These are phyloP conservation scores for Pogonomyrmex californicus DNA, from an alignment of 1,140 invertebrate species.

Conservation along the genomic window DNA sequence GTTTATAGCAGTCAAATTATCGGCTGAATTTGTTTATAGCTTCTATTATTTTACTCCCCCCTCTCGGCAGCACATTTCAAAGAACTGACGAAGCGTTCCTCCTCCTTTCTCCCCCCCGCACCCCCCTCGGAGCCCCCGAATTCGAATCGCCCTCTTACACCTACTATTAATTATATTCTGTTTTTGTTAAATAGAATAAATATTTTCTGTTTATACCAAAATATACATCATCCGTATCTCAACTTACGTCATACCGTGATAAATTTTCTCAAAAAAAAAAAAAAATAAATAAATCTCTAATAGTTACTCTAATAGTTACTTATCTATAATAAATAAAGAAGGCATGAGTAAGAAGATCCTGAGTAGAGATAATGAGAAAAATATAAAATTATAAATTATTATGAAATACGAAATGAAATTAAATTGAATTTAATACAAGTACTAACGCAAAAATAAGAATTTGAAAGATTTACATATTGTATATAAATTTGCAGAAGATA, in stretches of 20 bases:
- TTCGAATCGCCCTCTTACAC: too few relatives aligned
- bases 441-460: background rate
- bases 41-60: too few relatives aligned
- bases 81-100: too few relatives aligned
- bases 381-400: constrained; percentile 5
- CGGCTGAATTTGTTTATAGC: too few relatives aligned
- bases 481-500: background rate
- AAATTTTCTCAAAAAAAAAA: background rate
- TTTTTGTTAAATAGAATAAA: background rate
- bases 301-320: background rate
- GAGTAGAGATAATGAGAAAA: background rate
- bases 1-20: too few relatives aligned
- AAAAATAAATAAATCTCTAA: background rate
- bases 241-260: background rate
- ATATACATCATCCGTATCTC: background rate
- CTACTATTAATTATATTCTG: background rate
- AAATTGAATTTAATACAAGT: background rate
- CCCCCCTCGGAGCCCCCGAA: too few relatives aligned
- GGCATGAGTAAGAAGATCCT: background rate
- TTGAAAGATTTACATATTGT: background rate
- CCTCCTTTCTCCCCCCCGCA: too few relatives aligned
- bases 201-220: background rate
- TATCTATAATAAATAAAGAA: background rate
- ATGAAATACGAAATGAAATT: background rate
- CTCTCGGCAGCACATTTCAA: too few relatives aligned